Conservation (phyloP, 2,113 vertebrate species). For the Morone saxatilis region DNA sequence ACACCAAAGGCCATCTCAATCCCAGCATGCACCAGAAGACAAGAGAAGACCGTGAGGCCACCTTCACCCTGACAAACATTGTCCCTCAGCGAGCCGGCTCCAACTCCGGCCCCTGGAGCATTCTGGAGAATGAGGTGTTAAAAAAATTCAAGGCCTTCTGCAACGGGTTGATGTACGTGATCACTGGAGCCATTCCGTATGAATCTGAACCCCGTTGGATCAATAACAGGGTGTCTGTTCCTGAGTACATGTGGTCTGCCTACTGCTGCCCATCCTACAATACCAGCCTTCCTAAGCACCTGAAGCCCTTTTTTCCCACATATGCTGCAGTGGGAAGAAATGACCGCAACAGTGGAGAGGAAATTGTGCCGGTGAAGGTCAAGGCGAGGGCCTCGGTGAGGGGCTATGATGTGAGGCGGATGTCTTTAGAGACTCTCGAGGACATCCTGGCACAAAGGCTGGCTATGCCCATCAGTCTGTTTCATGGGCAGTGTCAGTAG, state of each 20-base stretch:
- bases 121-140: conserved; percentile 68
- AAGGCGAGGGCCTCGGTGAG: not conserved
- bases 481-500: conserved; percentile 58
- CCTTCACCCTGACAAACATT: conserved; percentile 88
- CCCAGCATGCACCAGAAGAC: conserved; percentile 80
- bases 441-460: conserved; percentile 65
- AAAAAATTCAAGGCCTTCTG: conserved; percentile 50
- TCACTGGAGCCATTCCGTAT: conserved; percentile 75
- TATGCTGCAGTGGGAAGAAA: conserved; percentile 79
- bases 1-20: conserved; percentile 85
- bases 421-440: conserved; percentile 71
- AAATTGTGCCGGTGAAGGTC: conserved; percentile 71
- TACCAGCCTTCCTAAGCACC: conserved; percentile 5
- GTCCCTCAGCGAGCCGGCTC: conserved; percentile 84
- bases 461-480: conserved; percentile 59
- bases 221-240: conserved; percentile 72
- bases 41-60: conserved; percentile 67
- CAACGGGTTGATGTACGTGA: conserved; percentile 63
- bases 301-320: conserved; percentile 58
- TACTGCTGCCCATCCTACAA: conserved; percentile 77
- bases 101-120: conserved; percentile 81
- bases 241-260: conserved; percentile 83
- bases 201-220: conserved; percentile 40
- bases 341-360: conserved; percentile 61
- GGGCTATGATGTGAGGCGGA: conserved; percentile 76